These are phyloP conservation scores for Sprattus sprattus DNA, from an alignment of 2,113 vertebrate species.

Conservation along the genomic window DNA sequence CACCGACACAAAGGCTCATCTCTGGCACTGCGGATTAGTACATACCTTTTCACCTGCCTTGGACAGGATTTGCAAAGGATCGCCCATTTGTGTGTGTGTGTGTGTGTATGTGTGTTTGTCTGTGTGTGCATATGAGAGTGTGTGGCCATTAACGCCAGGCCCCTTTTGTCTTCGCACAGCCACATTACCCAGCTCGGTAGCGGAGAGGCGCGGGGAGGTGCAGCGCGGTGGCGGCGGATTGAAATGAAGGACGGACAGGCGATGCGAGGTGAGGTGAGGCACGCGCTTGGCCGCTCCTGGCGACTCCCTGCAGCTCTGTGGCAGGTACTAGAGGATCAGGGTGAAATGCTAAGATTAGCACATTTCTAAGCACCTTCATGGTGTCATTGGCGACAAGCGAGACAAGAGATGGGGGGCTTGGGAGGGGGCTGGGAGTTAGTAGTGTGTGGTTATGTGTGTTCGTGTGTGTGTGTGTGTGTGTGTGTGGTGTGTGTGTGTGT, in stretches of 20 bases:
- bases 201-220: neutral
- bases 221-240: neutral
- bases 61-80: conserved; percentile 34
- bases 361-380: conserved; percentile 42
- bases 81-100: conserved; percentile 21
- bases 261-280: neutral
- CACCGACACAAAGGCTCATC: conserved; percentile 33
- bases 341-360: conserved; percentile 49
- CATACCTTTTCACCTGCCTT: conserved; percentile 42
- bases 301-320: conserved; percentile 31
- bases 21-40: conserved; percentile 36
- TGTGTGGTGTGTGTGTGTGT: conserved; percentile 1
- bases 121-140: neutral
- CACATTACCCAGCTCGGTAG: conserved; percentile 22
- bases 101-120: neutral
- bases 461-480: conserved; percentile 5
- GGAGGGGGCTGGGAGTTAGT: neutral
- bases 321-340: conserved; percentile 34
- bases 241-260: conserved; percentile 18
- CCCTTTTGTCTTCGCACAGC: conserved; percentile 34
- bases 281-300: conserved; percentile 35
- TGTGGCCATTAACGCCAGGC: conserved; percentile 19
- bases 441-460: neutral
- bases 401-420: conserved; percentile 10
- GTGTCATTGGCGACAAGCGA: conserved; percentile 26